phyloP scores from a whole-genome alignment of 2,113 vertebrate species.

The Bothrops jararaca region DNA sequence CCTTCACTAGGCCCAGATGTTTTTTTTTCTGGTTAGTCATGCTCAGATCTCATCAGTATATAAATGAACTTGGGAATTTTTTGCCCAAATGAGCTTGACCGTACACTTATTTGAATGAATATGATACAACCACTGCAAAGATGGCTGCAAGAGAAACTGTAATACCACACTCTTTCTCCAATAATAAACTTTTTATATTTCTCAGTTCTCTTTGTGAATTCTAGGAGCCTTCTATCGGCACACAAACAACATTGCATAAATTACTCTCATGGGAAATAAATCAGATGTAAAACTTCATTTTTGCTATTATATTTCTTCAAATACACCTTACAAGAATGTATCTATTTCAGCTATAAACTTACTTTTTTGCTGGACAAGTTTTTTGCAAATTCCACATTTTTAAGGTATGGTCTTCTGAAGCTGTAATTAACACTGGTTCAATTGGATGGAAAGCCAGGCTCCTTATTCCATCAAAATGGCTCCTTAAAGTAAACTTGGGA shows the following conservation, averaged over 20 bases:
- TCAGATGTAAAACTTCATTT: background rate
- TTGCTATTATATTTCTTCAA: background rate
- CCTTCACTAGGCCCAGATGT: background rate
- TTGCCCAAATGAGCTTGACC: background rate
- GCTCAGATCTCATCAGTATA: background rate
- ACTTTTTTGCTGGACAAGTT: slow-evolving; percentile 97
- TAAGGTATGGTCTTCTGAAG: slow-evolving; percentile 96
- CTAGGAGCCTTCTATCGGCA: background rate
- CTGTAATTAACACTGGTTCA: slow-evolving; percentile 95
- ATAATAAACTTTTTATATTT: background rate
- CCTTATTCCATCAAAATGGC: slow-evolving; percentile 95
- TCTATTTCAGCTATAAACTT: slow-evolving; percentile 45
- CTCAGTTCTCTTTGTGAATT: background rate
- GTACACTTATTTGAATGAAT: background rate
- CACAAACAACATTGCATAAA: background rate
- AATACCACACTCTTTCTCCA: background rate
- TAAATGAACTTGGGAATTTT: background rate
- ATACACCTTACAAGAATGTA: background rate
- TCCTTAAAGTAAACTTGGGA: slow-evolving; percentile 96
- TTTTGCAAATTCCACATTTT: slow-evolving; percentile 99
- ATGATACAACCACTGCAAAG: background rate
- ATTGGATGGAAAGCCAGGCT: slow-evolving; percentile 90
- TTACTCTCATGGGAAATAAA: background rate
- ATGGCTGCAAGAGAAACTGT: background rate
- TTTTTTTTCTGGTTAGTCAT: background rate